phyloP scores from a whole-genome alignment of 2,888 invertebrate genomes.

The Bellardia bayeri region DNA sequence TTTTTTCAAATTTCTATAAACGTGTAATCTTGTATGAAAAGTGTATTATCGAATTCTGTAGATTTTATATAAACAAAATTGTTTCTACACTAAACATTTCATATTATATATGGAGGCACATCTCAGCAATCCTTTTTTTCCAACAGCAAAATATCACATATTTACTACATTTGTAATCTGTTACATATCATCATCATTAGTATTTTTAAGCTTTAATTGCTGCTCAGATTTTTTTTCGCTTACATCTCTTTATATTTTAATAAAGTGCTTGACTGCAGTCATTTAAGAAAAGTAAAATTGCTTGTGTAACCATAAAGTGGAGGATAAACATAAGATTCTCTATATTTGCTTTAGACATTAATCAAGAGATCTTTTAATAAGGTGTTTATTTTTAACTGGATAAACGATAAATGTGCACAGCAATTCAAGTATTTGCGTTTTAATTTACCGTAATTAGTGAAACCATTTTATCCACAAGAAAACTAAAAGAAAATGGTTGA shows the following conservation, averaged over 20 bases:
- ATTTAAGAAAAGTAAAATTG: conserved; percentile 27
- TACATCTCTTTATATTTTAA: not conserved
- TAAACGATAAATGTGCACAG: not conserved
- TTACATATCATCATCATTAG: not conserved
- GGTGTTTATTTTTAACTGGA: not conserved
- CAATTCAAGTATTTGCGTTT: not conserved
- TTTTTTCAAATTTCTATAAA: no score
- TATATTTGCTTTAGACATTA: conserved; percentile 11
- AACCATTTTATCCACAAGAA: not conserved
- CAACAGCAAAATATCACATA: no score
- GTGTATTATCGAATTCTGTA: no score
- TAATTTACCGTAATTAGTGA: not conserved
- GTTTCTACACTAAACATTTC: no score
- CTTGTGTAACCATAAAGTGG: not conserved
- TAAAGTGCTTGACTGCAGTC: conserved; percentile 14
- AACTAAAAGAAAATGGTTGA: not conserved
- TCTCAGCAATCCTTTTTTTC: no score
- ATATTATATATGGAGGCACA: no score
- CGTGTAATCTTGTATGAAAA: no score
- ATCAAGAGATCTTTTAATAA: conserved; percentile 20
- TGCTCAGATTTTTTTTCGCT: not conserved
- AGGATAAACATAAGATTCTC: conserved; percentile 16
- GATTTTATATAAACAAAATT: no score
- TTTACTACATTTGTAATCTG: not conserved
- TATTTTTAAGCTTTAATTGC: not conserved